A percentile compares a stretch with the other conserved stretches of the same genome.
Evolutionary conservation across 2,797 vertebrate species (phyloP).

Genomic region (Cyclura pinguis): DNA sequence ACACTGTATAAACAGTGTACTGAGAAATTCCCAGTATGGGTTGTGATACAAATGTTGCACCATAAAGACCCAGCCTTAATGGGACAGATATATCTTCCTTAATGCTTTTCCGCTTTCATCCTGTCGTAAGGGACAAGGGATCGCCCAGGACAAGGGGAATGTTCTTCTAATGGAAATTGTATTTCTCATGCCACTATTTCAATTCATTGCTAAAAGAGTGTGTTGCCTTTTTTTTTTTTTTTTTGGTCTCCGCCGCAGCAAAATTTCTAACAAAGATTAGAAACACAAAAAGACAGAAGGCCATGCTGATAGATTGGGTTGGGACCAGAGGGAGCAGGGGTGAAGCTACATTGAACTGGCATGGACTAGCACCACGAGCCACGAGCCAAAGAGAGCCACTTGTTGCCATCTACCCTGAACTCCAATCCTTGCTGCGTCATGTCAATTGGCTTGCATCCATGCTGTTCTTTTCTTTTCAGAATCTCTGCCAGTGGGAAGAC

Average conservation of each 20-base stretch:
- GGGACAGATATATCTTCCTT: constrained; percentile 59
- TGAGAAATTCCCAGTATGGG: constrained; percentile 38
- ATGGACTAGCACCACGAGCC: too few species aligned
- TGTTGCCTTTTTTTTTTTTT: background rate
- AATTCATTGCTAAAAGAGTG: constrained; percentile 44
- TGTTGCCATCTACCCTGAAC: too few species aligned
- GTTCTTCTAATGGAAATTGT: constrained; percentile 18
- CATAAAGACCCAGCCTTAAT: constrained; percentile 63
- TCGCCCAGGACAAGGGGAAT: constrained; percentile 5
- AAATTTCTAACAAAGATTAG: background rate
- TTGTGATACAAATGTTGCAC: constrained; percentile 40
- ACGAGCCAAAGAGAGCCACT: too few species aligned
- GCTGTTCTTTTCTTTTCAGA: too few species aligned
- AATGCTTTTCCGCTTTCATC: constrained; percentile 45
- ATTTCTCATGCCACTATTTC: constrained; percentile 55
- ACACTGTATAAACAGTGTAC: constrained; percentile 14
- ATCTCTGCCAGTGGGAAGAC: too few species aligned
- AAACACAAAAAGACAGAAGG: background rate
- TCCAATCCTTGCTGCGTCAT: too few species aligned
- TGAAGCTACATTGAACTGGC: too few species aligned
- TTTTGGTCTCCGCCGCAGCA: background rate
- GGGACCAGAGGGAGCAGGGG: background rate
- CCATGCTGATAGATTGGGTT: background rate
- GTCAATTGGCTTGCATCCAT: too few species aligned
- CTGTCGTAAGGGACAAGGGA: constrained; percentile 55